These are phyloP conservation scores for Tolypeutes matacus DNA, from an alignment of 2,797 vertebrate species.

Conservation along the genomic window DNA sequence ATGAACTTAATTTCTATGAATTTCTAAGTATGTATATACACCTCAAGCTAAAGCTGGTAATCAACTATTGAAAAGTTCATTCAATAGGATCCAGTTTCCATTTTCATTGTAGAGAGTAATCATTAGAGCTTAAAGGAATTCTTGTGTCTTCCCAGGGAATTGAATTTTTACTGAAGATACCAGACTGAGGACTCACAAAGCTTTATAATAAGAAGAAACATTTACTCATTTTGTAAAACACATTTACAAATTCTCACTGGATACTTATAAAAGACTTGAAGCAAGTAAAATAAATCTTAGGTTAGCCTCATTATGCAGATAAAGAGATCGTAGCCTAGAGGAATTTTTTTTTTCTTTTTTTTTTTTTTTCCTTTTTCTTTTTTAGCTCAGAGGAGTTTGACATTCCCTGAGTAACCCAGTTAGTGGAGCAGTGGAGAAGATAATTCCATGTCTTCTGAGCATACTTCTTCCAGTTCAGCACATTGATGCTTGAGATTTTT, in stretches of 20 bases:
- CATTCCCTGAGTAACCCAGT: neutral
- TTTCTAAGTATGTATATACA: neutral
- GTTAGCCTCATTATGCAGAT: neutral
- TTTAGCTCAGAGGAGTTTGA: neutral
- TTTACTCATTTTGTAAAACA: neutral
- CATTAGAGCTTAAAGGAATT: slow-evolving; percentile 15
- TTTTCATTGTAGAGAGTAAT: slow-evolving; percentile 45
- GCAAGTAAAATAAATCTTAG: slow-evolving; percentile 16
- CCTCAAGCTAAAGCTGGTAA: neutral
- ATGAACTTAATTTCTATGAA: neutral
- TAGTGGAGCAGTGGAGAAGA: neutral
- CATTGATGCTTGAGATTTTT: neutral
- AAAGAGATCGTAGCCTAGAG: neutral
- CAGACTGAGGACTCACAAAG: neutral
- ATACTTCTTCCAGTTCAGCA: neutral
- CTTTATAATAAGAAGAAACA: neutral
- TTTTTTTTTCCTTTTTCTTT: too few relatives aligned
- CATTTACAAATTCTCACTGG: slow-evolving; percentile 15
- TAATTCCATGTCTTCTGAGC: neutral
- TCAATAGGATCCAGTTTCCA: slow-evolving; percentile 4
- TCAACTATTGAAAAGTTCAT: slow-evolving; percentile 28
- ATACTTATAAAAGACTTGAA: neutral
- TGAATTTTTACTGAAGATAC: slow-evolving; percentile 36
- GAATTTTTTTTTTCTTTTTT: neutral
- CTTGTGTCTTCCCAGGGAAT: neutral